phyloP scores from a whole-genome alignment of 2,113 vertebrate species.

The Pangasianodon gigas region DNA sequence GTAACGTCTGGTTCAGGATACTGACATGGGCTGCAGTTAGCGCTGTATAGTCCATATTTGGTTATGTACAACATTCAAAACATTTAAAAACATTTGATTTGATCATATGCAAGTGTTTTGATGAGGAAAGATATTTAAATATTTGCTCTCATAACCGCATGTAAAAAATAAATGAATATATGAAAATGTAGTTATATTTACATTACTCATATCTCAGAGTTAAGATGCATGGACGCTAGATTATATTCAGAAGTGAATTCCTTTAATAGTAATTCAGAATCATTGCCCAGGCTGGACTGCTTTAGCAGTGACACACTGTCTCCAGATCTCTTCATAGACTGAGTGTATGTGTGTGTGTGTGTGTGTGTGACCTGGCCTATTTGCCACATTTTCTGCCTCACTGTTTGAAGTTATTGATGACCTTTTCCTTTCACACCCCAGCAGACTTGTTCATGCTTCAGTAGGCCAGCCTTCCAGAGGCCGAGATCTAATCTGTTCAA shows the following conservation, averaged over 20 bases:
- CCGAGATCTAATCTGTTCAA: slow-evolving; percentile 70
- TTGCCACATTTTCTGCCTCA: slow-evolving; percentile 77
- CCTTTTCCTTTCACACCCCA: slow-evolving; percentile 79
- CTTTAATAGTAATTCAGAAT: background rate
- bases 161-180: background rate
- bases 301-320: slow-evolving; percentile 3
- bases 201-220: background rate
- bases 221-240: background rate
- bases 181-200: background rate
- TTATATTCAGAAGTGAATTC: background rate
- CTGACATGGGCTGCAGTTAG: background rate
- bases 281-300: background rate
- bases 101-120: background rate
- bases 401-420: slow-evolving; percentile 82
- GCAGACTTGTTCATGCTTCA: slow-evolving; percentile 74
- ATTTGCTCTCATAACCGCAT: background rate
- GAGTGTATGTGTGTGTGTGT: slow-evolving; percentile 29
- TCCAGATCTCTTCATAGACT: slow-evolving; percentile 31
- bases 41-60: background rate
- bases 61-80: background rate
- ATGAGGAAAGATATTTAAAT: background rate
- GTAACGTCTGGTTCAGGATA: background rate
- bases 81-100: background rate
- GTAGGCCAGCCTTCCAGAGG: slow-evolving; percentile 60
- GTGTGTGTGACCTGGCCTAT: slow-evolving; percentile 65